A percentile compares a stretch with the other conserved stretches of the same genome.
Evolutionary conservation across 1,140 invertebrate species (phyloP).

Genomic region (Solenopsis invicta): DNA sequence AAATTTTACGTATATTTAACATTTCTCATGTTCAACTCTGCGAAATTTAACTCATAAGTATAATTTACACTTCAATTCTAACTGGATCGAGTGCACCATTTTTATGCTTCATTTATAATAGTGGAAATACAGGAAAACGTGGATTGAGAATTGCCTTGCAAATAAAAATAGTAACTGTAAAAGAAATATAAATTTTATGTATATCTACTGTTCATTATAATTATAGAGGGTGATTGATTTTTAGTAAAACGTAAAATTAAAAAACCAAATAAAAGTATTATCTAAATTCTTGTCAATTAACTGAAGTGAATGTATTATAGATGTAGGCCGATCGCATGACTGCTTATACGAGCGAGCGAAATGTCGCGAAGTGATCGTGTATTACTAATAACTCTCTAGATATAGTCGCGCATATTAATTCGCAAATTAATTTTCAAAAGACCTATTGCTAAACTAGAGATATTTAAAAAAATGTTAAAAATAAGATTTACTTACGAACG

Average conservation of each 20-base stretch:
- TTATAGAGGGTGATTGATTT: not conserved
- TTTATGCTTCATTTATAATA: not conserved
- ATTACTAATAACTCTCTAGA: not conserved
- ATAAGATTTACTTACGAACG: not conserved
- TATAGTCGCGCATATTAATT: not conserved
- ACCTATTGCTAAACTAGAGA: not conserved
- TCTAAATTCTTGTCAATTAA: not conserved
- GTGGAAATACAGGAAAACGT: not conserved
- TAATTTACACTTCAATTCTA: not conserved
- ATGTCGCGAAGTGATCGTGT: conserved; percentile 14
- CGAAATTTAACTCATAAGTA: too few relatives aligned
- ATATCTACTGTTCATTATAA: not conserved
- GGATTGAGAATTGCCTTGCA: not conserved
- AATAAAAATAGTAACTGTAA: not conserved
- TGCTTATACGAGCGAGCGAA: not conserved
- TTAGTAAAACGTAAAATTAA: conserved; percentile 12
- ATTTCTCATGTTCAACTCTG: too few relatives aligned
- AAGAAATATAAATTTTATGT: not conserved
- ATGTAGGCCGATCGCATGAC: not conserved
- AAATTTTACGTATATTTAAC: too few relatives aligned
- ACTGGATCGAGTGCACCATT: not conserved
- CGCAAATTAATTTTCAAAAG: conserved; percentile 15
- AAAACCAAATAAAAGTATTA: conserved; percentile 8
- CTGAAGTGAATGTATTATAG: conserved; percentile 17
- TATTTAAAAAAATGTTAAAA: not conserved